Evolutionary conservation across 2,113 vertebrate genomes (phyloP), one percentile per base, ranked within the genome.

Genomic region (Chaetops frenatus): DNA sequence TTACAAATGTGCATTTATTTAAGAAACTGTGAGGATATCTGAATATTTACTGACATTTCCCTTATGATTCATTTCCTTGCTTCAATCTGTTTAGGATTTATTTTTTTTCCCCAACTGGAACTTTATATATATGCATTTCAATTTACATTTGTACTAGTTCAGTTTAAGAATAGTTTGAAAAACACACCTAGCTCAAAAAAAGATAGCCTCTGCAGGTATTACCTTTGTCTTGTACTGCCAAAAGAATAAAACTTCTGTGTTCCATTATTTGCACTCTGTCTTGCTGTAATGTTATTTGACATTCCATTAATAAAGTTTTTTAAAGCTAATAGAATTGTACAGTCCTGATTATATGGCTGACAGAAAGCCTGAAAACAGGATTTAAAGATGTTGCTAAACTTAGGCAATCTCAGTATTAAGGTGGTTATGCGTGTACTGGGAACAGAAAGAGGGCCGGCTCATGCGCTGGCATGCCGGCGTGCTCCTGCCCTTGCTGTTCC

Each of bases 1-100:
- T 92, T 56, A 84, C 60, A 92, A 88, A 86, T 74, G 80, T 92
- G 88, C 67, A 81, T 81, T 95, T 95, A 83, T 94, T 96, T 96
- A 90, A 92, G 64, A 92, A 96, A 93, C 47, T 88, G 51, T 73
- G 69, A 92, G 36, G 69, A 51, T 93, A 90, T 88, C 69, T 93
- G 93, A 86, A 71, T 88, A 96, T 90, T 83, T 81, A 93, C 58
- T 81, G 82, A 92, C 60, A 61, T 93, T 92, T 79, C 53, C 71
- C 40, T 78, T 92, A 90, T 0, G 0, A 88, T 88, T 88, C 2
- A 86, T 79, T 88, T 90, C 86, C 76, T 90, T 48, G 15, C 51
- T 88, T 93, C 92, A 79, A 33, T 78, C 40, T 76, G 60, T 53
- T 95, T 35, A 91, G 78, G 62, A 48, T 45, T 71, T 67, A 19